These are phyloP conservation scores for Linepithema humile DNA, from an alignment of 1,140 invertebrate genomes.

Conservation along the genomic window DNA sequence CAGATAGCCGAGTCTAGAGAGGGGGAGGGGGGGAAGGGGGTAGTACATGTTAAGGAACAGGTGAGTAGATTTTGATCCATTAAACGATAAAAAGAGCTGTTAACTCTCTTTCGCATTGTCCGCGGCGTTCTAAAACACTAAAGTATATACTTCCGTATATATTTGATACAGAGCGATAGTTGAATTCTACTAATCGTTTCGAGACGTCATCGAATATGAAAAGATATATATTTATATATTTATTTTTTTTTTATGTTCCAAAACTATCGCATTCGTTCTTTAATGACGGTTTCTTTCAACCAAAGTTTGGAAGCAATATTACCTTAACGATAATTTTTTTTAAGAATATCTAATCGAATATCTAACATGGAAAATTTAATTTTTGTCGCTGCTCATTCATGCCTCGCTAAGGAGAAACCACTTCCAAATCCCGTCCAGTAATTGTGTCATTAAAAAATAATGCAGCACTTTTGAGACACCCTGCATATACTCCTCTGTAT, in stretches of 20 bases:
- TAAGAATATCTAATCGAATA: background rate
- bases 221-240: constrained; percentile 49
- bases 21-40: no score
- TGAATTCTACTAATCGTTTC: constrained; percentile 37
- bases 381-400: background rate
- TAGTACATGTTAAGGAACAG: constrained; percentile 54
- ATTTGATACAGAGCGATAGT: constrained; percentile 41
- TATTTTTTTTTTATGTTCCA: constrained; percentile 42
- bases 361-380: constrained; percentile 13
- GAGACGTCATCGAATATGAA: constrained; percentile 51
- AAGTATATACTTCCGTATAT: constrained; percentile 50
- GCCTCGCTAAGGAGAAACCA: background rate
- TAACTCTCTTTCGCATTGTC: background rate
- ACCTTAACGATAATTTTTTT: constrained; percentile 17
- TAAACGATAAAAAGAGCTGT: constrained; percentile 44
- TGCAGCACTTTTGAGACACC: constrained; percentile 39
- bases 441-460: constrained; percentile 48
- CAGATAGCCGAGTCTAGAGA: constrained; percentile 68
- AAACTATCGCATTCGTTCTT: constrained; percentile 40
- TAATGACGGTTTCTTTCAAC: constrained; percentile 2
- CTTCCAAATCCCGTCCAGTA: background rate
- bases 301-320: constrained; percentile 10
- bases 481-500: constrained; percentile 15
- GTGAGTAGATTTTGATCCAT: constrained; percentile 46
- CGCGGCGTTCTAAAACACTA: constrained; percentile 46